A percentile compares a stretch with the other conserved stretches of the same genome.
These are phyloP conservation scores for Liparis tanakae DNA, from an alignment of 2,797 vertebrate species.

Conservation along the genomic window DNA sequence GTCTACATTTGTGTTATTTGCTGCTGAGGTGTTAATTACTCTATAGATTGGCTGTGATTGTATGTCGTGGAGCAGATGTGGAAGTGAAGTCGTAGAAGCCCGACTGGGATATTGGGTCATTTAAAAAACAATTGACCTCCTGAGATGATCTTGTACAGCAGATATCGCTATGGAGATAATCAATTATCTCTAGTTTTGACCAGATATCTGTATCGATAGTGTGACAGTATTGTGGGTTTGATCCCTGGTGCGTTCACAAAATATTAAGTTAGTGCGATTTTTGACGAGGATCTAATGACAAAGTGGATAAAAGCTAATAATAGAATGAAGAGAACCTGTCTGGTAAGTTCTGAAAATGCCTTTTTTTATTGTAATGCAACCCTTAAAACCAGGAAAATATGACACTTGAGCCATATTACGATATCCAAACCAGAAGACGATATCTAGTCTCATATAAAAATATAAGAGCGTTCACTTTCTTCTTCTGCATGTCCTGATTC, in stretches of 20 bases:
- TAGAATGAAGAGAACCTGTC: background rate
- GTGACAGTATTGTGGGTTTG: background rate
- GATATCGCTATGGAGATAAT: too few relatives aligned
- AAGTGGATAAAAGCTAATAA: background rate
- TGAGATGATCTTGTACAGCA: slow-evolving; percentile 16
- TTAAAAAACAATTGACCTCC: background rate
- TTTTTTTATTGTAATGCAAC: background rate
- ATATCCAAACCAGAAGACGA: background rate
- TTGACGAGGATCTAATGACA: background rate
- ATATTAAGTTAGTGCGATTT: too few relatives aligned
- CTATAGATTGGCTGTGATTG: slow-evolving; percentile 47
- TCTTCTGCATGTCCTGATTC: slow-evolving; percentile 39
- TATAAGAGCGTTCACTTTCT: background rate
- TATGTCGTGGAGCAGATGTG: slow-evolving; percentile 21
- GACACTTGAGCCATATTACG: background rate
- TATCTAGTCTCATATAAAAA: background rate
- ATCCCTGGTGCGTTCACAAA: background rate
- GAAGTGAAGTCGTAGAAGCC: background rate
- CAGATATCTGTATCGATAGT: background rate
- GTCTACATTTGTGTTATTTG: slow-evolving; percentile 27
- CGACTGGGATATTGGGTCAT: background rate
- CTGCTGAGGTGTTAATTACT: slow-evolving; percentile 24
- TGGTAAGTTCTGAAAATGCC: background rate
- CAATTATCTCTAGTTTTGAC: background rate
- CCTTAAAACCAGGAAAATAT: background rate